A percentile compares a stretch with the other conserved stretches of the same genome.
Evolutionary conservation across 2,888 invertebrate genomes (phyloP).

Genomic region (Aleiodes testaceus): DNA sequence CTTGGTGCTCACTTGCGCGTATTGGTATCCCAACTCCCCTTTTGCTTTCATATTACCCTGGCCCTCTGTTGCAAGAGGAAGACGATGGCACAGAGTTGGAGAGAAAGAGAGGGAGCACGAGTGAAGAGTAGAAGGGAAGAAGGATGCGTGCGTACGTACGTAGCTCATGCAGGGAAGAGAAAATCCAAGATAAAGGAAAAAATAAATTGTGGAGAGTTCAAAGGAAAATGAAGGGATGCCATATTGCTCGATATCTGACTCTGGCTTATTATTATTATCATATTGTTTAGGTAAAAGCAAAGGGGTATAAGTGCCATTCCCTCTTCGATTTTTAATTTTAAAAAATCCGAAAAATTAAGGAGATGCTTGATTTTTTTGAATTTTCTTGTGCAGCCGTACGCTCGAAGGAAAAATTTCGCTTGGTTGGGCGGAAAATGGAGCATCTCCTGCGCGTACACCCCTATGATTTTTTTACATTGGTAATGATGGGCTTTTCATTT

Average conservation of each 20-base stretch:
- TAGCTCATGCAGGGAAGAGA: conserved; percentile 40
- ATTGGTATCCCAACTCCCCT: conserved; percentile 48
- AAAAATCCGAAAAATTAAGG: no score
- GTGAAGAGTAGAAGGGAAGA: conserved; percentile 11
- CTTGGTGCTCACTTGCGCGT: conserved; percentile 23
- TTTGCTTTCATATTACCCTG: conserved; percentile 46
- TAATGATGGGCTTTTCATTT: no score
- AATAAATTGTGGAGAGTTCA: conserved; percentile 35
- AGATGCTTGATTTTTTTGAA: no score
- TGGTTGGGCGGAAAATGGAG: no score
- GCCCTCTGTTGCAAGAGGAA: conserved; percentile 15
- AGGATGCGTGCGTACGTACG: conserved; percentile 24
- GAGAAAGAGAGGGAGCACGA: conserved; percentile 5
- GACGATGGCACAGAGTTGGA: conserved; percentile 35
- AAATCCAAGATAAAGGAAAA: conserved; percentile 41
- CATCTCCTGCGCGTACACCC: no score
- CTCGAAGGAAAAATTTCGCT: no score
- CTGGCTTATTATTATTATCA: background rate
- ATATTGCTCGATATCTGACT: conserved; percentile 45
- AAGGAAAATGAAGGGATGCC: conserved; percentile 42
- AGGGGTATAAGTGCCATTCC: background rate
- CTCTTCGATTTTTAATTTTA: background rate
- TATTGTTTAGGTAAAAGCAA: no score
- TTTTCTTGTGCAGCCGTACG: no score
- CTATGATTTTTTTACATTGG: no score